Evolutionary conservation across 2,888 invertebrate species (phyloP).

Genomic region (Euzetes globulus): DNA sequence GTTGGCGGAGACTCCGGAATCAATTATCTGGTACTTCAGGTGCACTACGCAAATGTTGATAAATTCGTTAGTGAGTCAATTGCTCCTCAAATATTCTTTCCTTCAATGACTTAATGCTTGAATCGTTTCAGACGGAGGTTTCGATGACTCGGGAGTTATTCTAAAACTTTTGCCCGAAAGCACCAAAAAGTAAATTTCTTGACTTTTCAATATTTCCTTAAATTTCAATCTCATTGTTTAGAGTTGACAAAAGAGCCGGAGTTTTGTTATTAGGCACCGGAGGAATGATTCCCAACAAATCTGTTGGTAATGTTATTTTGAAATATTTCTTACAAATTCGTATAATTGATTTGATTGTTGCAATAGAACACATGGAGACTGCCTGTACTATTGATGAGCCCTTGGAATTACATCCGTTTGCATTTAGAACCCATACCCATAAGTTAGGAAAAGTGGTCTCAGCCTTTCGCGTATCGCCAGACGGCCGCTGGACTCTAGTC

Average conservation of each 20-base stretch:
- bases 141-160: conserved; percentile 75
- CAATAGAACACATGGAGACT: conserved; percentile 77
- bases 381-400: conserved; percentile 72
- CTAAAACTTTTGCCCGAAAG: conserved; percentile 51
- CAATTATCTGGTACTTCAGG: conserved; percentile 84
- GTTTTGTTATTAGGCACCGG: conserved; percentile 81
- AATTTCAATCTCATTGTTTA: conserved; percentile 47
- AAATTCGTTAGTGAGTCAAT: conserved; percentile 55
- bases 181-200: conserved; percentile 36
- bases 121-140: conserved; percentile 56
- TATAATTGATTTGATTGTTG: conserved; percentile 9
- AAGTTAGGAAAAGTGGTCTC: conserved; percentile 72
- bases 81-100: no score
- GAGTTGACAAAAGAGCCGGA: conserved; percentile 78
- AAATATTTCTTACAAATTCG: no score
- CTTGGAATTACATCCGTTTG: conserved; percentile 84
- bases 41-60: conserved; percentile 68
- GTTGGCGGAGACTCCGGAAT: conserved; percentile 81
- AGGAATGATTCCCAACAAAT: conserved; percentile 64
- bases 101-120: not conserved
- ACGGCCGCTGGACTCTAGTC: conserved; percentile 64
- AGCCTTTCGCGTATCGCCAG: conserved; percentile 60
- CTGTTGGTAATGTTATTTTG: conserved; percentile 44
- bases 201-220: conserved; percentile 34
- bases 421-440: conserved; percentile 91